A percentile compares a stretch with the other conserved stretches of the same genome.
phyloP scores from a whole-genome alignment of 2,113 vertebrate species.

The Mus musculus region GRCm39 chrX:121176501-121177000 shows the following conservation, averaged over 20 bases:
- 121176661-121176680: neutral
- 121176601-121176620: neutral
- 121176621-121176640: neutral
- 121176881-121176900: neutral
- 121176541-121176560: neutral
- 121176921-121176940: neutral
- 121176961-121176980: no score
- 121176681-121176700: neutral
- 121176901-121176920: neutral
- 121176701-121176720: neutral
- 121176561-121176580: neutral
- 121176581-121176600: neutral
- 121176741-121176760: neutral
- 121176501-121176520: no score
- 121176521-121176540: no score
- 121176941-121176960: neutral
- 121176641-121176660: neutral
- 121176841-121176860: neutral
- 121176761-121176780: neutral
- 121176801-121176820: neutral
- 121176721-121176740: neutral
- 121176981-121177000: no score
- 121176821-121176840: neutral
- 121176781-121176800: neutral
- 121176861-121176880: neutral